Conservation (phyloP, 2,888 invertebrate genomes). For the Cyaniris semiargus region DNA sequence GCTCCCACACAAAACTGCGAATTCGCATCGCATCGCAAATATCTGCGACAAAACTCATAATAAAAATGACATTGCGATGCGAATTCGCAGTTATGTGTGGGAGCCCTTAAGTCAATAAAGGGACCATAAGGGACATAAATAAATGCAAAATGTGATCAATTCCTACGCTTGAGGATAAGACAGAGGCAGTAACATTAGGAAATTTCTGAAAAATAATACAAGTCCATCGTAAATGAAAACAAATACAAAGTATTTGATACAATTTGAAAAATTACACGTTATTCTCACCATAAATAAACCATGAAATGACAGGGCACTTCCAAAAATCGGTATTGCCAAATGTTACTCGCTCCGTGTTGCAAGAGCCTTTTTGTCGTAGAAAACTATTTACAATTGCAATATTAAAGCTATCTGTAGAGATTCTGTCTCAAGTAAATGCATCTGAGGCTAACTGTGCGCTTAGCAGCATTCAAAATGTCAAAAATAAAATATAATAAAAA, state of each 20-base stretch:
- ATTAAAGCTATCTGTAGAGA: conserved; percentile 23
- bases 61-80: too few relatives aligned
- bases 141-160: background rate
- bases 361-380: conserved; percentile 1
- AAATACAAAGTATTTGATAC: too few relatives aligned
- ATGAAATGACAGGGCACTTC: background rate
- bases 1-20: too few relatives aligned
- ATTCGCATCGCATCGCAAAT: too few relatives aligned
- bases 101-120: background rate
- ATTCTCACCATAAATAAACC: too few relatives aligned
- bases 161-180: background rate
- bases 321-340: background rate
- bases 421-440: conserved; percentile 19
- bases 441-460: background rate
- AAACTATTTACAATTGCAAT: conserved; percentile 20
- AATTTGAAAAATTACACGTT: too few relatives aligned
- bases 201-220: background rate
- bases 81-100: too few relatives aligned
- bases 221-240: too few relatives aligned
- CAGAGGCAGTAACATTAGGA: background rate
- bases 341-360: background rate
- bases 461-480: conserved; percentile 33
- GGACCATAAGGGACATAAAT: background rate
- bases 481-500: background rate
- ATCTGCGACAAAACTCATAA: too few relatives aligned